Conservation (phyloP, 2,888 invertebrate species). For the Xylota segnis region DNA sequence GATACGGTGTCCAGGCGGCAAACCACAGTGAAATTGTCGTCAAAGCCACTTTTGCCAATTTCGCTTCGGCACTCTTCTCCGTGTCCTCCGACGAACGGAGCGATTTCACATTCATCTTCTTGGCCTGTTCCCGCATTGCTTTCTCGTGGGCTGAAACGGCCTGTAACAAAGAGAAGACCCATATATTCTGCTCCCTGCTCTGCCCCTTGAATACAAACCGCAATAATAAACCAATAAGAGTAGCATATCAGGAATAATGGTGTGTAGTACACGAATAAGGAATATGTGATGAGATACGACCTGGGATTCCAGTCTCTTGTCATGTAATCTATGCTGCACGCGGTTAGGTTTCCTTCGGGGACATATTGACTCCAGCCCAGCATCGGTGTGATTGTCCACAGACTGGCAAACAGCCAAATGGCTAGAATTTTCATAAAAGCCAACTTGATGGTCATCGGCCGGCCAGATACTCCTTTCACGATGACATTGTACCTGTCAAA, state of each 20-base stretch:
- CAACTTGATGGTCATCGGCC: conserved; percentile 85
- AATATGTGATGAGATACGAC: conserved; percentile 85
- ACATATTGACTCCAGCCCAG: conserved; percentile 87
- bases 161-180: conserved; percentile 82
- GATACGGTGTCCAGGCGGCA: conserved; percentile 91
- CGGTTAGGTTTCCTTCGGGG: conserved; percentile 88
- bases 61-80: conserved; percentile 85
- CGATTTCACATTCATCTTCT: conserved; percentile 87
- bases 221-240: conserved; percentile 87
- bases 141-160: conserved; percentile 86
- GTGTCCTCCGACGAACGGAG: conserved; percentile 85
- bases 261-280: conserved; percentile 84
- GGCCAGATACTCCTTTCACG: conserved; percentile 89
- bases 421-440: conserved; percentile 85
- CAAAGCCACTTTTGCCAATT: conserved; percentile 86
- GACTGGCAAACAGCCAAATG: conserved; percentile 86
- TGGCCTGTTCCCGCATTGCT: conserved; percentile 86
- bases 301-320: conserved; percentile 84
- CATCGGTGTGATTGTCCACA: conserved; percentile 86
- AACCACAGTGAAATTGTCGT: conserved; percentile 87
- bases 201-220: conserved; percentile 79
- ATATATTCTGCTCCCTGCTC: conserved; percentile 17
- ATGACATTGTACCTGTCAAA: conserved; percentile 96
- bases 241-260: conserved; percentile 86
- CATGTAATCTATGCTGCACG: conserved; percentile 86